Conservation (phyloP, 2,797 vertebrate species). For the Momotus momota region DNA sequence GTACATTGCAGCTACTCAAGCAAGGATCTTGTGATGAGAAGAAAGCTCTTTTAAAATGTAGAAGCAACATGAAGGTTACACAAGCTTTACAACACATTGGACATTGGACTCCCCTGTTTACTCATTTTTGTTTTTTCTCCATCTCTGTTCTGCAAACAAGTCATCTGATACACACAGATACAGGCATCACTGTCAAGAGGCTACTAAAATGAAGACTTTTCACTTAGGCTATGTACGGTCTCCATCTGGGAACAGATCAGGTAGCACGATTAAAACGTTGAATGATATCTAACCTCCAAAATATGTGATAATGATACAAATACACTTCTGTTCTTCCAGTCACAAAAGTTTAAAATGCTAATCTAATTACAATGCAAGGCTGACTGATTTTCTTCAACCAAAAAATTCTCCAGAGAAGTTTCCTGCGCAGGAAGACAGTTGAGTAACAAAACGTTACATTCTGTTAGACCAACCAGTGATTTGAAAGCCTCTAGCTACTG, state of each 20-base stretch:
- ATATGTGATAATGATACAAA: constrained; percentile 60
- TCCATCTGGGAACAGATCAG: background rate
- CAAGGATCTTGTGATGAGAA: background rate
- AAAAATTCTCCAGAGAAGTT: constrained; percentile 43
- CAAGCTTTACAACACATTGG: background rate
- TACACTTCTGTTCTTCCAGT: background rate
- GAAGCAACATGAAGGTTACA: background rate
- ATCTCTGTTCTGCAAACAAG: constrained; percentile 15
- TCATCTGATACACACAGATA: background rate
- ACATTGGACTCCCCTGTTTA: background rate
- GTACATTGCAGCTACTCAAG: background rate
- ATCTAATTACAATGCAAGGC: constrained; percentile 60
- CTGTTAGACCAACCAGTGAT: constrained; percentile 4
- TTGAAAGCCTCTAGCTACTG: constrained; percentile 55
- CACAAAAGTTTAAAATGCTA: constrained; percentile 38
- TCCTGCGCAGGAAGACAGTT: constrained; percentile 59
- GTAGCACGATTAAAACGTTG: background rate
- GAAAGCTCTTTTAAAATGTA: background rate
- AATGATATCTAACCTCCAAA: background rate
- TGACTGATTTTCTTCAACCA: constrained; percentile 51
- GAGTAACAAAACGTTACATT: constrained; percentile 30
- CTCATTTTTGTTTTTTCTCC: background rate
- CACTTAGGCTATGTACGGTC: background rate
- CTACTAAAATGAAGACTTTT: background rate
- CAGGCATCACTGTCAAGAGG: background rate